A percentile compares a stretch with the other conserved stretches of the same genome.
These are phyloP conservation scores for Linurgus olivaceus DNA, from an alignment of 2,797 vertebrate genomes.

Conservation along the genomic window DNA sequence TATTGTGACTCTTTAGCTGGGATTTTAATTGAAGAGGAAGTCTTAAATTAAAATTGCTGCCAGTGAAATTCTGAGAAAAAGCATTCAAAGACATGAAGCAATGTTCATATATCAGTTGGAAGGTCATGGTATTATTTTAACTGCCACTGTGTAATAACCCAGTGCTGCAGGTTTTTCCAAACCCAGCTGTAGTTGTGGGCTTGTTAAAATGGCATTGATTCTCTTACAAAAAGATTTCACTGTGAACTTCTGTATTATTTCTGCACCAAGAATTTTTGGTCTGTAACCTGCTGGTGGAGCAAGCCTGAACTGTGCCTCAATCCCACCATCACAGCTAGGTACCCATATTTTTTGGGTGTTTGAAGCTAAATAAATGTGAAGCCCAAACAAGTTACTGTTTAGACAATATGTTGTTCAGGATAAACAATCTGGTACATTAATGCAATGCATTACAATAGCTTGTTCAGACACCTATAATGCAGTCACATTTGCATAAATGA, in stretches of 20 bases:
- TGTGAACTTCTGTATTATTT: neutral
- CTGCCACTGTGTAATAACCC: neutral
- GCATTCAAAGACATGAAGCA: neutral
- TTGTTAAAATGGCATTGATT: neutral
- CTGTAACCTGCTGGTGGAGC: neutral
- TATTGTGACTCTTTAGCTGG: neutral
- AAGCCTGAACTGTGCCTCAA: neutral
- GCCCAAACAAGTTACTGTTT: neutral
- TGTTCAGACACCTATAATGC: neutral
- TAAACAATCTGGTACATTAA: neutral
- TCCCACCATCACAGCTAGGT: neutral
- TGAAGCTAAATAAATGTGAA: neutral
- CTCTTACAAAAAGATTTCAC: neutral
- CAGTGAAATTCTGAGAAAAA: neutral
- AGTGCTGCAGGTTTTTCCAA: neutral
- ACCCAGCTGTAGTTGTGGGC: neutral
- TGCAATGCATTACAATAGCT: neutral
- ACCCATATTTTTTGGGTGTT: rapidly evolving
- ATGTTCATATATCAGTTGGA: neutral
- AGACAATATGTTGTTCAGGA: neutral
- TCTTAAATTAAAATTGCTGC: neutral
- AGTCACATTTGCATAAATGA: neutral
- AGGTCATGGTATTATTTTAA: neutral
- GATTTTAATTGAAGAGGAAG: neutral
- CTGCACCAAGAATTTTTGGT: neutral